A percentile compares a stretch with the other conserved stretches of the same genome.
Conservation (phyloP, 2,888 invertebrate genomes). For the Geotrupes spiniger region DNA sequence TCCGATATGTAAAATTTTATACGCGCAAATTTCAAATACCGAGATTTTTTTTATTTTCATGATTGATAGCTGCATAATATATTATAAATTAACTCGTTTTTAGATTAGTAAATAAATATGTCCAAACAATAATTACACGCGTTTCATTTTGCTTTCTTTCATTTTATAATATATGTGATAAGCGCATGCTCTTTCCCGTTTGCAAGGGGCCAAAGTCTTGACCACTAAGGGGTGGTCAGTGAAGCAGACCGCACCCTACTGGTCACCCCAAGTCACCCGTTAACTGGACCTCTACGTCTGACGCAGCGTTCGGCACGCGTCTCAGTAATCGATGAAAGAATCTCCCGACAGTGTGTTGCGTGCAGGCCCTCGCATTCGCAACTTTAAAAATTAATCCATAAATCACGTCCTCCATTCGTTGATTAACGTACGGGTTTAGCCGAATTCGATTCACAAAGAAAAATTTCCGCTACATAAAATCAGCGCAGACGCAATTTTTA, state of each 20-base stretch:
- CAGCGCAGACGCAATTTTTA: constrained; percentile 29
- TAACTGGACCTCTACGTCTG: constrained; percentile 9
- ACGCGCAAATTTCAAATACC: constrained; percentile 21
- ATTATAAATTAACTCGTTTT: no score
- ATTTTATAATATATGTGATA: constrained; percentile 29
- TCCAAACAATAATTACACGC: no score
- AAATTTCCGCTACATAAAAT: constrained; percentile 40
- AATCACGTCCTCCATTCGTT: constrained; percentile 5
- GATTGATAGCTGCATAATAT: no score
- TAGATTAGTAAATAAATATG: no score
- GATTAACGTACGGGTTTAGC: constrained; percentile 6
- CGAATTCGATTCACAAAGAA: constrained; percentile 1
- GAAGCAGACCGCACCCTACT: constrained; percentile 42
- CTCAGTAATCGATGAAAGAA: constrained; percentile 14
- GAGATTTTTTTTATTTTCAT: no score
- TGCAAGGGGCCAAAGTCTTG: constrained; percentile 32
- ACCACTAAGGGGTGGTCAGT: constrained; percentile 45
- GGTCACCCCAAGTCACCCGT: constrained; percentile 31
- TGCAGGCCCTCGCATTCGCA: not conserved
- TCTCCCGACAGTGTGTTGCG: not conserved
- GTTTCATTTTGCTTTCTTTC: constrained; percentile 16
- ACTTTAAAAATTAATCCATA: constrained; percentile 12
- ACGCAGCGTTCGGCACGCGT: constrained; percentile 35
- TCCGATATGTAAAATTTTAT: constrained; percentile 27
- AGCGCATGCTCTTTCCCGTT: constrained; percentile 29